Evolutionary conservation across 2,888 invertebrate genomes (phyloP), one percentile per base, ranked within the genome.

Genomic region (Stegophylla sp.): DNA sequence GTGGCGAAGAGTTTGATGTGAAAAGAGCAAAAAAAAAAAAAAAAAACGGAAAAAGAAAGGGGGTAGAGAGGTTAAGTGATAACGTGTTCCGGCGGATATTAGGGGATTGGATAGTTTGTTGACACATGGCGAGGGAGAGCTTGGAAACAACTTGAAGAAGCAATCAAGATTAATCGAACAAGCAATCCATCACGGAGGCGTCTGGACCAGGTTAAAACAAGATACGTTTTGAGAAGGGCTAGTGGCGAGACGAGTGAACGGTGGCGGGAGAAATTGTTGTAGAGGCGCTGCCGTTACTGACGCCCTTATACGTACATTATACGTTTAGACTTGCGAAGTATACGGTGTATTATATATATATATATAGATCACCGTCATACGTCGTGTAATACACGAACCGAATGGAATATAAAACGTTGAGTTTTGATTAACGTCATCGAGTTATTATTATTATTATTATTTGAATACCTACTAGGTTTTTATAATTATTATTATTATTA

Each of bases 131-230:
- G 61, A 48, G 56, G 59, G 59, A 77, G 63, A 74, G 53, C 64
- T 76, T 23, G 41, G 79, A 69, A 79, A 79, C 79, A 79, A 75
- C 73, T 82, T 82, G 82, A 83, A 82, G 82, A 82, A 83, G 84
- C 83, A 83, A 84, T 84, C 84, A 84, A 82, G 84, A 84, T 84
- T 84, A 84, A 84, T 84, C 84, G 84, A 83, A 83, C 82, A 82
- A 83, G 84, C 84, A 84, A 84, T 84, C 84, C 84, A 84, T 84
- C 84, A 85, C 75, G 75, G 83, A 84, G 84, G 84, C 79, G 79
- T 79, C 79, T 71, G 79, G 79, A 69, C 79, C 79, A 79, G 79
- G 79, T 79, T 79, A 79, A 71, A 79, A 79, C 79, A 79, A 79
- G 79, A 79, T 79, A 71, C 79, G 79, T 79, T 71, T 79, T 3